phyloP scores from a whole-genome alignment of 2,888 invertebrate species.

The Dicyrtomina minuta region DNA sequence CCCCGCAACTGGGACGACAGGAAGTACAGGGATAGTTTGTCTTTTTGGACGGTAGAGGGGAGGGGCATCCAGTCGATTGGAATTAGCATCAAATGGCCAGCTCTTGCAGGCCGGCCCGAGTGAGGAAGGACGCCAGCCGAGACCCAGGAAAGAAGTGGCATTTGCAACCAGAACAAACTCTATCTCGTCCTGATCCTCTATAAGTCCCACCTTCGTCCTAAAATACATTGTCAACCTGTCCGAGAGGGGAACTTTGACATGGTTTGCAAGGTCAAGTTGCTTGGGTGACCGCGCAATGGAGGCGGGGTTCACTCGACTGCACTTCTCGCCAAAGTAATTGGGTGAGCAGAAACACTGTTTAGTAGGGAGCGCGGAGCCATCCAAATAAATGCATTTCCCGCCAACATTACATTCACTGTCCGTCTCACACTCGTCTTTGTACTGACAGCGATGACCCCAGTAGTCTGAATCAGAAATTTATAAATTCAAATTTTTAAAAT shows the following conservation, averaged over 20 bases:
- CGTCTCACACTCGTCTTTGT: constrained; percentile 48
- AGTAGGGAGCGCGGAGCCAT: constrained; percentile 43
- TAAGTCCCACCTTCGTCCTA: constrained; percentile 30
- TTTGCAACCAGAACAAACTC: constrained; percentile 77
- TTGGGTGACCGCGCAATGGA: constrained; percentile 33
- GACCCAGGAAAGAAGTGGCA: constrained; percentile 78
- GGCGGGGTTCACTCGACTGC: constrained; percentile 29
- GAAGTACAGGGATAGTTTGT: too few relatives aligned
- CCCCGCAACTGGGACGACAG: too few relatives aligned
- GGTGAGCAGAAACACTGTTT: constrained; percentile 51
- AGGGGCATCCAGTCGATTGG: constrained; percentile 2
- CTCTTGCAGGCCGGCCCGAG: constrained; percentile 18
- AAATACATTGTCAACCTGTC: constrained; percentile 44
- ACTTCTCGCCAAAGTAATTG: constrained; percentile 46
- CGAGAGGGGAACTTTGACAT: constrained; percentile 40
- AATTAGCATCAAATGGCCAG: constrained; percentile 29
- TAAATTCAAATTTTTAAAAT: too few relatives aligned
- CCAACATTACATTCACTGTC: constrained; percentile 43
- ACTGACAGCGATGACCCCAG: constrained; percentile 50
- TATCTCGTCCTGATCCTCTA: constrained; percentile 42
- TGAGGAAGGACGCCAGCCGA: constrained; percentile 83
- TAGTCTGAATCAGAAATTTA: constrained; percentile 40
- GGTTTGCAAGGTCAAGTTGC: constrained; percentile 40
- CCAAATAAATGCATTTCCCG: constrained; percentile 46
- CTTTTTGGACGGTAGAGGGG: neutral